phyloP scores from a whole-genome alignment of 2,113 vertebrate genomes.

The Grallaria varia region DNA sequence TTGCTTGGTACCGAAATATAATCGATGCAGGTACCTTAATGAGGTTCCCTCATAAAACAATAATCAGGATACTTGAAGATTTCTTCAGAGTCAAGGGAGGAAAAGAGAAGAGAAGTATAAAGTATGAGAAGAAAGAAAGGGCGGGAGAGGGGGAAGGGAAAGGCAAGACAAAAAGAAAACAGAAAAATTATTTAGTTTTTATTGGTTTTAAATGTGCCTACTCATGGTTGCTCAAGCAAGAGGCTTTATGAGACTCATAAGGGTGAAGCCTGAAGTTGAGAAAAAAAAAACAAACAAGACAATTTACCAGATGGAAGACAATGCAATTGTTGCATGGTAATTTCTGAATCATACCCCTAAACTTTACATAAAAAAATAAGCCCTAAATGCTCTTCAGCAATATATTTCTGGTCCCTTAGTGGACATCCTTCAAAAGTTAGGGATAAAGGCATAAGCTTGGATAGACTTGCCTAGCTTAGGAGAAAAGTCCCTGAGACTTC shows the following conservation, averaged over 20 bases:
- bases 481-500: neutral
- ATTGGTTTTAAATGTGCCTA: neutral
- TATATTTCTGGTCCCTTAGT: neutral
- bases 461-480: neutral
- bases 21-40: slow-evolving; percentile 40
- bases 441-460: neutral
- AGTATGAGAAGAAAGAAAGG: too few relatives aligned
- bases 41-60: slow-evolving; percentile 45
- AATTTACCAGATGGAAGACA: neutral
- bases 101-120: too few relatives aligned
- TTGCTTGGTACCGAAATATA: slow-evolving; percentile 47
- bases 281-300: neutral
- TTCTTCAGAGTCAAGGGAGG: neutral
- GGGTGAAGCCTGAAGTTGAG: neutral
- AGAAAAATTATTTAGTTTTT: neutral
- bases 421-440: neutral
- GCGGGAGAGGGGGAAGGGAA: neutral
- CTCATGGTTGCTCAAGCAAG: neutral
- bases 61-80: slow-evolving; percentile 28
- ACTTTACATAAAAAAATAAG: neutral
- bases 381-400: neutral
- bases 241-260: neutral
- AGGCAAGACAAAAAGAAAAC: neutral
- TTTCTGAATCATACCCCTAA: neutral
- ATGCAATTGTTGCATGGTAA: neutral